Conservation (phyloP, 1,140 invertebrate species). For the Eumeta japonica region DNA sequence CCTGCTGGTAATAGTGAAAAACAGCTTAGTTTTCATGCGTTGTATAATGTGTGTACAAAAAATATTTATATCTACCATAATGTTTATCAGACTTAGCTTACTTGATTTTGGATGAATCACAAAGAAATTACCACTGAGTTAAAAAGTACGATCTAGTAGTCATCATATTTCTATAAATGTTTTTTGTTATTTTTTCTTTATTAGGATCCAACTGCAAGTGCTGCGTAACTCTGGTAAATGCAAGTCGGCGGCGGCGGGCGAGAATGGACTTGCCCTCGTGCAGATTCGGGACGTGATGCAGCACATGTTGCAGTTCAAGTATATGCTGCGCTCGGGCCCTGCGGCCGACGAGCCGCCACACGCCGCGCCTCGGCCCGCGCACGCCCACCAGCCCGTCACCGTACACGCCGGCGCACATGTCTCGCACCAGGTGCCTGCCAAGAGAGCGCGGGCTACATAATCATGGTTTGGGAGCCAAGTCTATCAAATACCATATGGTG, state of each 20-base stretch:
- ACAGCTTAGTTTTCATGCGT: too few species aligned
- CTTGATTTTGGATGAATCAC: too few species aligned
- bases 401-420: constrained; percentile 23
- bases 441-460: too few species aligned
- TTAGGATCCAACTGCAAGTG: constrained; percentile 71
- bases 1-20: too few species aligned
- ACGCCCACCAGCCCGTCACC: constrained; percentile 12
- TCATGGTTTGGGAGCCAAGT: too few species aligned
- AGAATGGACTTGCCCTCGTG: constrained; percentile 63
- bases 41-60: too few species aligned
- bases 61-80: too few species aligned
- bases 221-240: constrained; percentile 72
- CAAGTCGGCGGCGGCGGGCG: constrained; percentile 55
- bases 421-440: constrained; percentile 11
- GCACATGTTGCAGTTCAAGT: constrained; percentile 83
- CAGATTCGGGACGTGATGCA: constrained; percentile 78
- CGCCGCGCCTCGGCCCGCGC: constrained; percentile 1
- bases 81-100: too few species aligned
- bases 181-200: constrained; percentile 21
- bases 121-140: too few species aligned
- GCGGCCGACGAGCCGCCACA: constrained; percentile 23
- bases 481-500: too few species aligned
- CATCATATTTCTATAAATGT: not conserved
- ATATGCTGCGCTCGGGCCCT: constrained; percentile 64
- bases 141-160: too few species aligned